These are phyloP conservation scores for Chelonus formosanus DNA, from an alignment of 2,888 invertebrate genomes.

Conservation along the genomic window DNA sequence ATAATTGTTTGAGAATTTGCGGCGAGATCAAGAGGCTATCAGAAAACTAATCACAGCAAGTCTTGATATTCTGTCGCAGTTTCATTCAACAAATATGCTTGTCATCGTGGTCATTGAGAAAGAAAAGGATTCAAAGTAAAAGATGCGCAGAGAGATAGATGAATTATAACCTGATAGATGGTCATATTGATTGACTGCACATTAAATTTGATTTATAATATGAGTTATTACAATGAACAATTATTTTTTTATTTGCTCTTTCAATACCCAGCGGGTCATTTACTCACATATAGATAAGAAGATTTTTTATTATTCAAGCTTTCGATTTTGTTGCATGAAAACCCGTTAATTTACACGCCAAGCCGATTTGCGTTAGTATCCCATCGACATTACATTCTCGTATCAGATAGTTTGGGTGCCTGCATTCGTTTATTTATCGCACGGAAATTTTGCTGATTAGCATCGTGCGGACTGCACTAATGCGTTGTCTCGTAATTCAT, in stretches of 20 bases:
- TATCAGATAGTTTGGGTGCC: conserved; percentile 24
- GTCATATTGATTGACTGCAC: no score
- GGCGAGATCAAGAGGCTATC: conserved; percentile 22
- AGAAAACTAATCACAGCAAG: conserved; percentile 12
- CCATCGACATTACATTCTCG: conserved; percentile 48
- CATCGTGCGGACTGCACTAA: conserved; percentile 64
- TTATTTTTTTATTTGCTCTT: not conserved
- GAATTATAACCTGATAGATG: no score
- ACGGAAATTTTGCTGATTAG: conserved; percentile 65
- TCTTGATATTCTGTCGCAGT: not conserved
- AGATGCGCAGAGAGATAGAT: no score
- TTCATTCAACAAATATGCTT: conserved; percentile 1
- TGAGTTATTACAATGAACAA: no score
- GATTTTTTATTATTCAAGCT: conserved; percentile 7
- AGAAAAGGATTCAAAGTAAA: no score
- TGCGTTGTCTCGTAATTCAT: conserved; percentile 65
- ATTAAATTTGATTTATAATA: no score
- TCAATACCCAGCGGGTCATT: conserved; percentile 10
- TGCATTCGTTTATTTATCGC: conserved; percentile 64
- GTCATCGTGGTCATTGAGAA: conserved; percentile 6
- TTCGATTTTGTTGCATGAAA: conserved; percentile 43
- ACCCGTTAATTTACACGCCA: conserved; percentile 51
- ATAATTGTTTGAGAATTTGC: conserved; percentile 6
- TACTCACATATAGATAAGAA: conserved; percentile 4
- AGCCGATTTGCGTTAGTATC: conserved; percentile 46